phyloP scores from a whole-genome alignment of 2,113 vertebrate species.

The Bos taurus region ARS-UCD2.0 NC_037348.1:54106501-54107000 shows the following conservation, averaged over 20 bases:
- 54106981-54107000: not conserved
- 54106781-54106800: not conserved
- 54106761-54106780: not conserved
- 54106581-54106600: not conserved
- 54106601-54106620: not conserved
- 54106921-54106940: not conserved
- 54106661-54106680: not conserved
- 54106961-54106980: not conserved
- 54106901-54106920: accelerated
- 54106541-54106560: not conserved
- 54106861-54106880: not conserved
- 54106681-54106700: not conserved
- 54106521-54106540: not conserved
- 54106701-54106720: not conserved
- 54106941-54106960: not conserved
- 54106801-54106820: not conserved
- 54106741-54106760: not conserved
- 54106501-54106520: not conserved
- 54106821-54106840: not conserved
- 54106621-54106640: not conserved
- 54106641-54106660: not conserved
- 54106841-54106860: not conserved
- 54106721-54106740: not conserved
- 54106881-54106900: not conserved
- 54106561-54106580: not conserved